A percentile compares a stretch with the other conserved stretches of the same genome.
phyloP scores from a whole-genome alignment of 2,888 invertebrate species.

The Drosophila fungiperda region DNA sequence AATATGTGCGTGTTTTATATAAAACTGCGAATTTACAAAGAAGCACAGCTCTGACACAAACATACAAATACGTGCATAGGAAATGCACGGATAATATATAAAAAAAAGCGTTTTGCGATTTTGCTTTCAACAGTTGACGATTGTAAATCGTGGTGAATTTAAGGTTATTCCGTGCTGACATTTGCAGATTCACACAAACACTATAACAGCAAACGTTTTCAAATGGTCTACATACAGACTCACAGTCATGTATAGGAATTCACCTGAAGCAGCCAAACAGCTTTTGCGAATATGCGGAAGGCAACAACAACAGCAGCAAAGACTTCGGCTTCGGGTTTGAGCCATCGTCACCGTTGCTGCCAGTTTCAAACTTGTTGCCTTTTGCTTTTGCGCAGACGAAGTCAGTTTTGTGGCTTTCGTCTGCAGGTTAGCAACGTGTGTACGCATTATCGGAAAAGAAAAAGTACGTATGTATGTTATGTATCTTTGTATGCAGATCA shows the following conservation, averaged over 20 bases:
- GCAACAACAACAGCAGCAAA: constrained; percentile 1
- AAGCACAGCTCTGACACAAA: neutral
- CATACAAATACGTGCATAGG: too few relatives aligned
- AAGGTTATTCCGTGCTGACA: constrained; percentile 17
- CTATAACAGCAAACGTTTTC: neutral
- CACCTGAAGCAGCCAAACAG: constrained; percentile 65
- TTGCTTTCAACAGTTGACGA: neutral
- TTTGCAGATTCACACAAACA: constrained; percentile 16
- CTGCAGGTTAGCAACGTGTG: constrained; percentile 50
- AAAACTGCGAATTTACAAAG: neutral
- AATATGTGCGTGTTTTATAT: neutral
- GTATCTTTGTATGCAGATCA: neutral
- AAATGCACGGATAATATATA: neutral
- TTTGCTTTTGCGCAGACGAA: constrained; percentile 42
- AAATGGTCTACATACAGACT: constrained; percentile 7
- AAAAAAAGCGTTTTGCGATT: neutral
- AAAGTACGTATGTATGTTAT: constrained; percentile 23
- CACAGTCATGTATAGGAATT: neutral
- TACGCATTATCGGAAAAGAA: constrained; percentile 34
- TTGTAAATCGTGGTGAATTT: constrained; percentile 5
- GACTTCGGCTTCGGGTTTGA: constrained; percentile 19
- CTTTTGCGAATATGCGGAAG: constrained; percentile 37
- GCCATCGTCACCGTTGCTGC: constrained; percentile 13
- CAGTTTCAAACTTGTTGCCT: constrained; percentile 50
- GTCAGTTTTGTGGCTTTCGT: constrained; percentile 68